Evolutionary conservation across 2,113 vertebrate genomes (phyloP).

Genomic region (Chlorocebus sabaeus): DNA sequence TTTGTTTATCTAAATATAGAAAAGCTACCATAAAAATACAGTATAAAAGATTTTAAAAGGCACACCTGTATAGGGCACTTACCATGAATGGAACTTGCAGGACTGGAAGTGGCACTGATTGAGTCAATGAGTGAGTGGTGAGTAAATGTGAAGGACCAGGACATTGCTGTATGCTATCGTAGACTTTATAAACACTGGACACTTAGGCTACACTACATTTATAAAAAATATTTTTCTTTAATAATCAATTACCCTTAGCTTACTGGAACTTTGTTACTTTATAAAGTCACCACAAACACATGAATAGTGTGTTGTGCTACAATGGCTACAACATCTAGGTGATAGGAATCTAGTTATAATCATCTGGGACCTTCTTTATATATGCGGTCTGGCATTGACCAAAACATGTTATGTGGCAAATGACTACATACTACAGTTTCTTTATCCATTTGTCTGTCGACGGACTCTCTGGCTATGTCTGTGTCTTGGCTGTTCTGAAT

Average conservation of each 20-base stretch:
- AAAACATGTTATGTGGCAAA: neutral
- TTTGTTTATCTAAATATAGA: neutral
- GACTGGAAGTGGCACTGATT: neutral
- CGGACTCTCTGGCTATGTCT: neutral
- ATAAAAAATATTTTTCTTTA: too few relatives aligned
- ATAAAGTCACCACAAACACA: neutral
- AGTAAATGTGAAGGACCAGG: neutral
- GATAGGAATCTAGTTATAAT: neutral
- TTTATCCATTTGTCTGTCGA: neutral
- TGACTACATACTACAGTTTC: neutral
- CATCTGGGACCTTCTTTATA: neutral
- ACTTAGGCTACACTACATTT: too few relatives aligned
- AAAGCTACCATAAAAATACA: neutral
- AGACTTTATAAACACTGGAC: neutral
- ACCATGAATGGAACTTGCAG: neutral
- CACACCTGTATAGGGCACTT: neutral
- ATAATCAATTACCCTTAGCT: too few relatives aligned
- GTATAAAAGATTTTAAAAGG: neutral
- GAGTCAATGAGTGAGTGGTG: neutral
- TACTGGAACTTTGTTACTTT: neutral
- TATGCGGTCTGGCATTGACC: neutral
- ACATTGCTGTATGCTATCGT: neutral
- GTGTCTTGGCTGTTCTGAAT: neutral
- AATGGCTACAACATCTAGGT: neutral
- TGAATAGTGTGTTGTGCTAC: neutral